These are phyloP conservation scores for Agrochola macilenta DNA, from an alignment of 2,888 invertebrate species.

Conservation along the genomic window DNA sequence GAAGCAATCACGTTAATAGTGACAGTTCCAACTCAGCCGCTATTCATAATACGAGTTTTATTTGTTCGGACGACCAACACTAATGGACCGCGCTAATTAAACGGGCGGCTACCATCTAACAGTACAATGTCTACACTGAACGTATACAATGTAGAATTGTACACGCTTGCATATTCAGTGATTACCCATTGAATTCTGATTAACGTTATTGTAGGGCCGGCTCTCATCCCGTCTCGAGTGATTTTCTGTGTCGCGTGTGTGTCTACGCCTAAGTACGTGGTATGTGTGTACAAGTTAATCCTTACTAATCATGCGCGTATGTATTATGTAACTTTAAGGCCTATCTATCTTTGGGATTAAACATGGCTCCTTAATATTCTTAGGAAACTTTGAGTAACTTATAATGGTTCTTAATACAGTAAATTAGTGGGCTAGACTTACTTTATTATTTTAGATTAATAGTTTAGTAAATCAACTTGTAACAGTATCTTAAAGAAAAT, in stretches of 20 bases:
- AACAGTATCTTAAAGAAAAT: slow-evolving; percentile 48
- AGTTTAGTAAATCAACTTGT: slow-evolving; percentile 48
- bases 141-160: slow-evolving; percentile 50
- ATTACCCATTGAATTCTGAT: slow-evolving; percentile 73
- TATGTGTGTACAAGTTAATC: slow-evolving; percentile 34
- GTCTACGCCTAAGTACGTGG: slow-evolving; percentile 28
- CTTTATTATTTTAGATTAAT: slow-evolving; percentile 52
- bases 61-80: slow-evolving; percentile 74
- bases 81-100: slow-evolving; percentile 84
- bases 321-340: slow-evolving; percentile 32
- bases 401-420: slow-evolving; percentile 28
- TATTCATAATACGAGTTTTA: slow-evolving; percentile 81
- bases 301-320: slow-evolving; percentile 38
- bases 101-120: slow-evolving; percentile 73
- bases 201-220: slow-evolving; percentile 62
- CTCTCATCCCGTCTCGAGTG: slow-evolving; percentile 45
- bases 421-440: slow-evolving; percentile 46
- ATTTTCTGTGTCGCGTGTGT: slow-evolving; percentile 52
- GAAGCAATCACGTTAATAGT: slow-evolving; percentile 72
- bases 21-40: slow-evolving; percentile 66
- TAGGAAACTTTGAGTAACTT: slow-evolving; percentile 44
- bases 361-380: slow-evolving; percentile 10
- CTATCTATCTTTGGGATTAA: slow-evolving; percentile 37
- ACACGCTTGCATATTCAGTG: slow-evolving; percentile 71
- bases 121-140: slow-evolving; percentile 58